Base-by-base conservation (phyloP, 2,888 invertebrate genomes). In the Muschampia plurimacula region DNA sequence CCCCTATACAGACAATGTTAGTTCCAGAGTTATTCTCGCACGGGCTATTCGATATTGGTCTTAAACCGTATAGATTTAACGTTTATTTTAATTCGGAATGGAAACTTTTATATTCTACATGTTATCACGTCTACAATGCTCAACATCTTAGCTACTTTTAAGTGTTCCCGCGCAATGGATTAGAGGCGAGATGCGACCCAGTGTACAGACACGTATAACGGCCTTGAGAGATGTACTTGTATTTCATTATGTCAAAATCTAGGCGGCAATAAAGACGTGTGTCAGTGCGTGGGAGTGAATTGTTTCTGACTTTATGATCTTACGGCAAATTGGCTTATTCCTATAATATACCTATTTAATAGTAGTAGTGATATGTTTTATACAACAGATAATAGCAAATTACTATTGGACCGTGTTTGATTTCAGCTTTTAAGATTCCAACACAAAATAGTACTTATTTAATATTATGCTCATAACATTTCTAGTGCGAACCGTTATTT, bases 141-240 rank as follows among this genome's bases (percentile, higher is more conserved):
- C 74, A 71, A 77, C 73, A 78, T 77, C 76, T 78, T 74, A 75
- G 75, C 75, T 77, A 77, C 76, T 77, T 79, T 77, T 76, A 76
- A 76, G 76, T 79, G 80, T 81, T 80, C 79, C 75, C 77, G 76
- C 78, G 78, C 78, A 78, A 78, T 78, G 77, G 78, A 80, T 81
- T 79, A 77, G 74, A 74, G 49, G 72, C 73, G 67, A 77, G 74
- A 72, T 55, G 70, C 71, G 67, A 72, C 72, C 49, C 62, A 70
- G 69, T 69, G 72, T 73, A 74, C 67, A 77, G 3, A 57, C 22
- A 57, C 28, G 57, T 57, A 70, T 76, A 72, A 49, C 67, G 65
- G 75, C 72, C 72, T 77, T 78, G 78, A 72, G 72, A 76, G 60
- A 72, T 75, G 63, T 76, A 72, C 66, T 73, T 73, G 74, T 77